These are phyloP conservation scores for Cyphomyrus plagiostoma DNA, from an alignment of 2,113 vertebrate species.

Conservation along the genomic window DNA sequence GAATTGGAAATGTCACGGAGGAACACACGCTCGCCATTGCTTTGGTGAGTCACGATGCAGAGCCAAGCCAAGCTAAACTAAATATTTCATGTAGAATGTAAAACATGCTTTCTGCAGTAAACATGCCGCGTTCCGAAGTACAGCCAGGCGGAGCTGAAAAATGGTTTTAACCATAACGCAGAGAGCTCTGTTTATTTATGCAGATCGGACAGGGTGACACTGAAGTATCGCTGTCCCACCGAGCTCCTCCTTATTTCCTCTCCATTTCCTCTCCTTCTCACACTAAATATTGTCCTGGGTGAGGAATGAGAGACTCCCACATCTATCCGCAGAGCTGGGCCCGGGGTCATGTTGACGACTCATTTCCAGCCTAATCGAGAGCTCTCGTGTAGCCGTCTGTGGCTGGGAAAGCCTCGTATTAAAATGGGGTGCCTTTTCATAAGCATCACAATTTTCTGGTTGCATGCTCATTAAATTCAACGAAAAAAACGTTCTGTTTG, in stretches of 20 bases:
- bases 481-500: background rate
- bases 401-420: slow-evolving; percentile 33
- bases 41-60: slow-evolving; percentile 42
- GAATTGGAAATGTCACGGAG: slow-evolving; percentile 52
- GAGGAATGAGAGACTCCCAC: slow-evolving; percentile 27
- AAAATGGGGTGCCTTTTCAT: slow-evolving; percentile 29
- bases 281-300: slow-evolving; percentile 45
- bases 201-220: slow-evolving; percentile 61
- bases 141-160: slow-evolving; percentile 50
- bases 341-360: slow-evolving; percentile 42
- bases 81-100: slow-evolving; percentile 65
- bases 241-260: slow-evolving; percentile 63
- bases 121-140: slow-evolving; percentile 51
- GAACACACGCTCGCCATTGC: slow-evolving; percentile 49
- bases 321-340: slow-evolving; percentile 46
- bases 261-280: slow-evolving; percentile 48
- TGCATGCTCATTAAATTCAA: background rate
- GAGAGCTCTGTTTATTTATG: slow-evolving; percentile 61
- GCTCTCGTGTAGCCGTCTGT: slow-evolving; percentile 32
- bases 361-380: slow-evolving; percentile 41
- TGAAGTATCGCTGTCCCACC: slow-evolving; percentile 56
- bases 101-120: slow-evolving; percentile 61
- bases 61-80: slow-evolving; percentile 55
- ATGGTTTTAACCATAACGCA: slow-evolving; percentile 59
- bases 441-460: slow-evolving; percentile 43